These are phyloP conservation scores for Crotalus helleri DNA, from an alignment of 2,113 vertebrate species.

Conservation along the genomic window DNA sequence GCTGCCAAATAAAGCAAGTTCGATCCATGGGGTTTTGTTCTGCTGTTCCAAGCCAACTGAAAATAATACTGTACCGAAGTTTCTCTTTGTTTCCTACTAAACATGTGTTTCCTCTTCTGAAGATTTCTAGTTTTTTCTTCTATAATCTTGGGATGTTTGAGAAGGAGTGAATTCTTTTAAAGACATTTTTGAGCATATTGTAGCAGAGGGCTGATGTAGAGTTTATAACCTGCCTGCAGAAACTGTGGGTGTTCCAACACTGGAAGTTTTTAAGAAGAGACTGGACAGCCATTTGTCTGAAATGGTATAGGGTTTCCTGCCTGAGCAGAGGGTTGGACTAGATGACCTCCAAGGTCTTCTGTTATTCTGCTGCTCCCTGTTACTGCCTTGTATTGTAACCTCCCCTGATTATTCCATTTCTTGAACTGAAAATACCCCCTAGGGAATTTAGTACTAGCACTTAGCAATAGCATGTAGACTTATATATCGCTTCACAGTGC, in stretches of 20 bases:
- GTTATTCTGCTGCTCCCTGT: not conserved
- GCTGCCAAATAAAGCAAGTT: not conserved
- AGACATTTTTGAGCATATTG: not conserved
- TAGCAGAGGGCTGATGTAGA: not conserved
- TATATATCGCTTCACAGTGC: no score
- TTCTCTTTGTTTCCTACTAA: not conserved
- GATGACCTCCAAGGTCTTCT: not conserved
- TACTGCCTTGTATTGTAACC: not conserved
- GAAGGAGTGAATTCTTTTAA: not conserved
- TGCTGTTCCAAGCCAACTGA: not conserved
- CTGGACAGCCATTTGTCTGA: not conserved
- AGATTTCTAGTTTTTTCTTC: not conserved
- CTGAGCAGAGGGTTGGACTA: not conserved
- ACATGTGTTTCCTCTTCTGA: not conserved
- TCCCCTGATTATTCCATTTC: not conserved
- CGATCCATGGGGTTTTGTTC: not conserved
- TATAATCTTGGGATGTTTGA: not conserved
- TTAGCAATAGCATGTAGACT: no score
- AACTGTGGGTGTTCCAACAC: not conserved
- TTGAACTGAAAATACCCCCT: not conserved
- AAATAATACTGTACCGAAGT: not conserved
- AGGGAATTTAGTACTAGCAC: no score
- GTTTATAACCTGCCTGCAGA: not conserved
- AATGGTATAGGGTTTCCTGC: not conserved
- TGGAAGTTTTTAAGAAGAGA: not conserved